phyloP scores from a whole-genome alignment of 1,140 invertebrate species.

The Polypedilum pembai region DNA sequence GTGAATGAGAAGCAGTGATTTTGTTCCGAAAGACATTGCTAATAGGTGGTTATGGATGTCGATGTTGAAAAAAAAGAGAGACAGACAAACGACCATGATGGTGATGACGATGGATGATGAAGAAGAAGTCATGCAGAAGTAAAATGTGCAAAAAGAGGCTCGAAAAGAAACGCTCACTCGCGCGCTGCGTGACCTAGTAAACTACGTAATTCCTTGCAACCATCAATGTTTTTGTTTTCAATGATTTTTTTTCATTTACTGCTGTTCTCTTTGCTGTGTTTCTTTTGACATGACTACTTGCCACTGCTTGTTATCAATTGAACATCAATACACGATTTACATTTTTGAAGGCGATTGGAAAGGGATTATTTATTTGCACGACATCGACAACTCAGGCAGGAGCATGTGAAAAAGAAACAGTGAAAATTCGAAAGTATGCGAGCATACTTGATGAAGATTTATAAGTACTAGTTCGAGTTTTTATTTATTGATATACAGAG shows the following conservation, averaged over 20 bases:
- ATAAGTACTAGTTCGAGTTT: too few species aligned
- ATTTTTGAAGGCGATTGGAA: not conserved
- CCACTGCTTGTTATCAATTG: not conserved
- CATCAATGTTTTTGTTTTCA: constrained; percentile 8
- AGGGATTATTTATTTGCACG: not conserved
- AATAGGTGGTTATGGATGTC: too few species aligned
- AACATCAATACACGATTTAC: not conserved
- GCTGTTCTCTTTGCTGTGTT: not conserved
- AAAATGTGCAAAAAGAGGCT: not conserved
- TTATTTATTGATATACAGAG: too few species aligned
- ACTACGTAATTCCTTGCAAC: constrained; percentile 10
- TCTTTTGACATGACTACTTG: constrained; percentile 10
- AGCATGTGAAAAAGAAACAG: too few species aligned
- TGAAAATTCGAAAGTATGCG: too few species aligned
- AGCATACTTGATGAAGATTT: too few species aligned
- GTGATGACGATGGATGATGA: not conserved
- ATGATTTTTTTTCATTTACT: not conserved
- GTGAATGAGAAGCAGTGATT: not conserved
- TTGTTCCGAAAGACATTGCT: not conserved
- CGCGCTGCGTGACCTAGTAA: not conserved
- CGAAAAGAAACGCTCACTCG: not conserved
- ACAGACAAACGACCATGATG: not conserved
- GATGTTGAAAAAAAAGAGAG: not conserved
- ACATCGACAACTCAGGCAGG: too few species aligned
- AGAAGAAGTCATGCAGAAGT: not conserved